A percentile compares a stretch with the other conserved stretches of the same genome.
Evolutionary conservation across 2,797 vertebrate species (phyloP).

Genomic region (Poeciliopsis turneri): DNA sequence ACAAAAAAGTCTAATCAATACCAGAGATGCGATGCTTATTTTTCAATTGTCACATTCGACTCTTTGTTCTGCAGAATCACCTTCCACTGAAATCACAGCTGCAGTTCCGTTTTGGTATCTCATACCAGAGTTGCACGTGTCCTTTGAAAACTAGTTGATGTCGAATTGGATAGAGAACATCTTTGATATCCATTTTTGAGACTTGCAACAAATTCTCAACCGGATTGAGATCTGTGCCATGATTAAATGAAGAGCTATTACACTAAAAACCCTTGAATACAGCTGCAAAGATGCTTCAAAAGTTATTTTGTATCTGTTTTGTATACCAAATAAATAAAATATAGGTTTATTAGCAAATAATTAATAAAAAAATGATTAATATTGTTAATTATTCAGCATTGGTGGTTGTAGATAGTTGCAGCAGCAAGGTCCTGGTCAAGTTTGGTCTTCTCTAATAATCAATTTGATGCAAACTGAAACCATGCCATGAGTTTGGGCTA

Average conservation of each 20-base stretch:
- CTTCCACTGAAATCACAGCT: neutral
- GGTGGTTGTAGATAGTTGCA: neutral
- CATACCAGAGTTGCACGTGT: neutral
- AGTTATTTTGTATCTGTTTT: neutral
- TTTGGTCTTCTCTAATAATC: neutral
- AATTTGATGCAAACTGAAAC: neutral
- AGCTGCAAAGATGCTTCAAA: neutral
- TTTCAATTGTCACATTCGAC: neutral
- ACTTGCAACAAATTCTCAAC: neutral
- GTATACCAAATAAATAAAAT: neutral
- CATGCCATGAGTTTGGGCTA: neutral
- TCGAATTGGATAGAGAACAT: neutral
- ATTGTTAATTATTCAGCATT: neutral
- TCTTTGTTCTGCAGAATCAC: neutral
- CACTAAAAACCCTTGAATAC: neutral
- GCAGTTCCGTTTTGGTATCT: neutral
- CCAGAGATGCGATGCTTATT: neutral
- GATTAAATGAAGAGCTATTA: neutral
- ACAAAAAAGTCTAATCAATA: conserved; percentile 12
- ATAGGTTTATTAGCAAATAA: neutral
- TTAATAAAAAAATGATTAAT: no score
- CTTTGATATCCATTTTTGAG: neutral
- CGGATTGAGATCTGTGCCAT: neutral
- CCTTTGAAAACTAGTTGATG: neutral
- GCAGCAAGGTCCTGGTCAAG: neutral